Evolutionary conservation across 1,140 invertebrate genomes (phyloP), one percentile per base, ranked within the genome.

Genomic region (Cryptotermes secundus): DNA sequence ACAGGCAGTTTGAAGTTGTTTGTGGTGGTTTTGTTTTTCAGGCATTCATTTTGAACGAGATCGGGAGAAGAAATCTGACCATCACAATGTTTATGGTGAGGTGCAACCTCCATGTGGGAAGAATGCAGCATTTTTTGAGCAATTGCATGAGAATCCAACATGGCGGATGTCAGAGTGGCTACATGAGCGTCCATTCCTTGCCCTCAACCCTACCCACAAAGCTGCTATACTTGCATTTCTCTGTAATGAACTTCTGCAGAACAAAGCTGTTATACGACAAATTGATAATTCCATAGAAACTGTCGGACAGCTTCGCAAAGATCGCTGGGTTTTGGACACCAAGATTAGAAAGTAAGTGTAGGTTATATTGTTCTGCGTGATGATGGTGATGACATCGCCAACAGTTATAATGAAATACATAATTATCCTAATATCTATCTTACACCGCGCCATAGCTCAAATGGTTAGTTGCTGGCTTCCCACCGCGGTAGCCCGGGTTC

Each of bases 211-310:
- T 12, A 96, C 95, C 2, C 93, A 95, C 83, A 99, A 99, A 89
- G 94, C 96, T 0, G 93, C 95, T 85, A 96, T 98, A 88, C 89
- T 99, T 45, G 96, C 95, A 6, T 97, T 96, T 89, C 92, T 99
- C 3, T 98, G 97, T 90, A 97, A 99, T 90, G 97, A 99, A 90
- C 91, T 99, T 86, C 91, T 98, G 80, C 96, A 97, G 89, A 98
- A 97, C 89, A 97, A 97, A 90, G 93, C 95, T 72, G 95, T 98
- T 86, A 92, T 96, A 86, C 91, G 93, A 24, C 95, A 96, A 90
- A 94, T 97, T 81, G 96, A 97, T 86, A 92, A 91, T 35, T 94
- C 95, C 59, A 90, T 96, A 45, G 95, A 96, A 84, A 94, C 92
- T 65, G 93, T 95, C 31, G 93, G 93, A 80, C 94, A 95, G 87